These are phyloP conservation scores for Progne subis DNA, from an alignment of 2,113 vertebrate genomes.

Conservation along the genomic window DNA sequence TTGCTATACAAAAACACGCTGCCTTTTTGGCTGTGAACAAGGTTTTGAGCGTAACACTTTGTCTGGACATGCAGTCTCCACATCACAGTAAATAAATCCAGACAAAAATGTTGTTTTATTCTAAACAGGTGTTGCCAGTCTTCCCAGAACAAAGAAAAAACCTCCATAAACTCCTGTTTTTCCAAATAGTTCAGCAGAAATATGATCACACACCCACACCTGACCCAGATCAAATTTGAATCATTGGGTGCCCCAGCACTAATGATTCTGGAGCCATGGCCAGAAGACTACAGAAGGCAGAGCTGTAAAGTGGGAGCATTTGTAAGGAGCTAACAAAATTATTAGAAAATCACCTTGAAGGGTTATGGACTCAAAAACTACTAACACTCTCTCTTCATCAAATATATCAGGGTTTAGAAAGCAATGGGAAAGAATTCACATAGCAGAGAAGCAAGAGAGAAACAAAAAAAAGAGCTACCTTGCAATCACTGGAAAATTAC, in stretches of 20 bases:
- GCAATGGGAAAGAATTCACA: neutral
- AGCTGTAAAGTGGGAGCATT: neutral
- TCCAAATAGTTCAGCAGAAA: conserved; percentile 10
- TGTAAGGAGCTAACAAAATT: neutral
- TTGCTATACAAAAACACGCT: neutral
- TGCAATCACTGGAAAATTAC: conserved; percentile 58
- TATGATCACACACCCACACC: neutral
- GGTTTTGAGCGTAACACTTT: neutral
- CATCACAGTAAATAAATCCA: conserved; percentile 44
- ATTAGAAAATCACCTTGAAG: neutral
- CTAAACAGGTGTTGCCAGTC: conserved; percentile 5
- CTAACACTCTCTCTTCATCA: neutral
- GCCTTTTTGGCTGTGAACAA: neutral
- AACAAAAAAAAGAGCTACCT: conserved; percentile 6
- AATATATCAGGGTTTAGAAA: neutral
- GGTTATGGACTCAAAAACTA: neutral
- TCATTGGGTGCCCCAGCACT: neutral
- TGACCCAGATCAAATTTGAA: conserved; percentile 1
- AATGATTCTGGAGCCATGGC: neutral
- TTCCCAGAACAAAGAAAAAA: neutral
- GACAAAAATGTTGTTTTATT: neutral
- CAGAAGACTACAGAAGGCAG: neutral
- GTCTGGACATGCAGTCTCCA: neutral
- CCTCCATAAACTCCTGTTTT: neutral
- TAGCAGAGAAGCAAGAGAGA: neutral